Conservation (phyloP, 2,113 vertebrate species). For the Toxotes jaculatrix region DNA sequence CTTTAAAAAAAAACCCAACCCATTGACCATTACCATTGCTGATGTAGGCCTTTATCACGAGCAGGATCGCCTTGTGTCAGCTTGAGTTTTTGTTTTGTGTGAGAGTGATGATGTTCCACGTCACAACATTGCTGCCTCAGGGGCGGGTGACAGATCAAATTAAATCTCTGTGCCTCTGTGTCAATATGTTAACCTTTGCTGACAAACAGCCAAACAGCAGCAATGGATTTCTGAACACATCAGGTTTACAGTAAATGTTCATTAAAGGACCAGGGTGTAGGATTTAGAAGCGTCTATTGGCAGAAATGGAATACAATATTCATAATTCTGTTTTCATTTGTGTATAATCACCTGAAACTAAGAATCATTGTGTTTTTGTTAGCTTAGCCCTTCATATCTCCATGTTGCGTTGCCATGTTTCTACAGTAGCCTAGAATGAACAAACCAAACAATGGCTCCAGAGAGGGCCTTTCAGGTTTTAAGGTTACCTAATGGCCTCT, state of each 20-base stretch:
- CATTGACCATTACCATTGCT: constrained; percentile 22
- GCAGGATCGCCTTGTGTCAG: constrained; percentile 28
- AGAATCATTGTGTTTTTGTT: too few species aligned
- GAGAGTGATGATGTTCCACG: constrained; percentile 29
- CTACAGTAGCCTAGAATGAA: too few species aligned
- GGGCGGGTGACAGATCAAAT: constrained; percentile 42
- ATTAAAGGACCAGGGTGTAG: not conserved
- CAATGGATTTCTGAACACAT: constrained; percentile 17
- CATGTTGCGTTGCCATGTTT: too few species aligned
- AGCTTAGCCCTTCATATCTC: too few species aligned
- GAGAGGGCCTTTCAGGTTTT: too few species aligned
- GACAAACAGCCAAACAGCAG: constrained; percentile 38
- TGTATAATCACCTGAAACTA: too few species aligned
- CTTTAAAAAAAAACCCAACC: constrained; percentile 2
- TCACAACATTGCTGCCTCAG: constrained; percentile 26
- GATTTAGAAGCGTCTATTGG: too few species aligned
- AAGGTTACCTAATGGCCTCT: too few species aligned
- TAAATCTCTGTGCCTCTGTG: constrained; percentile 42
- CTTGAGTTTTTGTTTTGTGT: constrained; percentile 21
- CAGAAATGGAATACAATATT: too few species aligned
- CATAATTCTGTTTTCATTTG: too few species aligned
- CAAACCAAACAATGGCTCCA: too few species aligned
- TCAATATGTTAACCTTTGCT: constrained; percentile 50
- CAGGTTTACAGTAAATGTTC: not conserved
- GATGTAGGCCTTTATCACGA: constrained; percentile 28